Percentiles rank a stretch among this genome's conserved stretches.
Evolutionary conservation across 1,140 invertebrate species (phyloP).

Genomic region (Tigriopus japonicus): DNA sequence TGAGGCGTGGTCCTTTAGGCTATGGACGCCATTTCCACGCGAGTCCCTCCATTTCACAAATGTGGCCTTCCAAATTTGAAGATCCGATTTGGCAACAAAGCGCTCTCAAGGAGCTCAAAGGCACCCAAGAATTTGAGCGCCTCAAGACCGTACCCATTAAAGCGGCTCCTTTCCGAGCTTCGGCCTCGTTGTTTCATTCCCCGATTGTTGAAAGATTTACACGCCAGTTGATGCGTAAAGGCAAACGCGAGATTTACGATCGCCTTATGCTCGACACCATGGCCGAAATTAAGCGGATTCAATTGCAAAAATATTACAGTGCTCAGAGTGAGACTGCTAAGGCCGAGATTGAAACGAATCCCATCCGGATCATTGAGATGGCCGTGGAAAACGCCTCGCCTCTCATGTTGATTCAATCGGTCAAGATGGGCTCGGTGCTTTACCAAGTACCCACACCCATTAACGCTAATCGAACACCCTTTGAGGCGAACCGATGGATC

Average conservation of each 20-base stretch:
- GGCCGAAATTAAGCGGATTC: neutral
- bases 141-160: neutral
- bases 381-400: neutral
- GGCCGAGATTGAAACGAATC: neutral
- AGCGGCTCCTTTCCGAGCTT: neutral
- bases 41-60: neutral
- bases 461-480: neutral
- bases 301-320: neutral
- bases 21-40: too few relatives aligned
- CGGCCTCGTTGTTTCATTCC: neutral
- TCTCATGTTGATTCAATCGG: neutral
- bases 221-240: neutral
- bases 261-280: neutral
- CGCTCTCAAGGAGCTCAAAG: neutral
- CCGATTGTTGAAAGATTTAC: neutral
- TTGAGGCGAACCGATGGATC: neutral
- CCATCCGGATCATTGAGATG: neutral
- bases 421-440: neutral
- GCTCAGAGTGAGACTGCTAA: neutral
- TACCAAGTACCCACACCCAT: neutral
- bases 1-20: too few relatives aligned
- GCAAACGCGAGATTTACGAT: neutral
- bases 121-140: neutral
- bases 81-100: neutral
- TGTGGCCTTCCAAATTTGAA: neutral